Conservation (phyloP, 2,113 vertebrate genomes). For the Festucalex cinctus region DNA sequence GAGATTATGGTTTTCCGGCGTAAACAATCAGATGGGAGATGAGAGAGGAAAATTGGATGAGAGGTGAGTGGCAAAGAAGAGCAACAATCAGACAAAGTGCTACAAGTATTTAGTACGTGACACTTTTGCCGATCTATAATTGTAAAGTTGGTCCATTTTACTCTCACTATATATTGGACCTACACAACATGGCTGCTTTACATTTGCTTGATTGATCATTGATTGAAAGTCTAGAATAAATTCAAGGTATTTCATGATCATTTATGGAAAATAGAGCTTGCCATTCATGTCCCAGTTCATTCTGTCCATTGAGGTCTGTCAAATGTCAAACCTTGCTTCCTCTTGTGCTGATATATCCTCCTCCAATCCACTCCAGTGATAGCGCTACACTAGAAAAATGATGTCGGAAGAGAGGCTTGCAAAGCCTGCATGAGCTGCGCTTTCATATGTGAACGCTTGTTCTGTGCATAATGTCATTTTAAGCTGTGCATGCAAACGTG, state of each 20-base stretch:
- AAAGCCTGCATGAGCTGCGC: conserved; percentile 14
- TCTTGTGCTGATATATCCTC: neutral
- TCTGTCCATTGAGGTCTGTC: neutral
- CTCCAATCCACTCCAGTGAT: conserved; percentile 10
- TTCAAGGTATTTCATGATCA: neutral
- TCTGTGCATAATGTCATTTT: conserved; percentile 2
- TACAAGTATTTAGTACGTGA: neutral
- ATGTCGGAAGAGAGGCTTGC: conserved; percentile 12
- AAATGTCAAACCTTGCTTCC: neutral
- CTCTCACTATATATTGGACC: conserved; percentile 10
- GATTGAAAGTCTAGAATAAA: conserved; percentile 24
- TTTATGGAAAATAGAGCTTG: conserved; percentile 13
- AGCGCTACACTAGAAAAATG: conserved; percentile 7
- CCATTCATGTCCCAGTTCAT: neutral
- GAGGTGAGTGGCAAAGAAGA: neutral
- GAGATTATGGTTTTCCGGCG: neutral
- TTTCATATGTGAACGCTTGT: neutral
- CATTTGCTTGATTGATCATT: conserved; percentile 35
- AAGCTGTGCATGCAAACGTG: conserved; percentile 5
- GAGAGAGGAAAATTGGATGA: neutral
- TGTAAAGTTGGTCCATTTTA: neutral
- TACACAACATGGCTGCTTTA: conserved; percentile 13
- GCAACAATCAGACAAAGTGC: neutral
- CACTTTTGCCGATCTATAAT: neutral
- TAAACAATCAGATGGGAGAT: neutral